Evolutionary conservation across 64 coral and sea anemone genomes (phyloP).

Genomic region (Actinia tenebrosa): DNA sequence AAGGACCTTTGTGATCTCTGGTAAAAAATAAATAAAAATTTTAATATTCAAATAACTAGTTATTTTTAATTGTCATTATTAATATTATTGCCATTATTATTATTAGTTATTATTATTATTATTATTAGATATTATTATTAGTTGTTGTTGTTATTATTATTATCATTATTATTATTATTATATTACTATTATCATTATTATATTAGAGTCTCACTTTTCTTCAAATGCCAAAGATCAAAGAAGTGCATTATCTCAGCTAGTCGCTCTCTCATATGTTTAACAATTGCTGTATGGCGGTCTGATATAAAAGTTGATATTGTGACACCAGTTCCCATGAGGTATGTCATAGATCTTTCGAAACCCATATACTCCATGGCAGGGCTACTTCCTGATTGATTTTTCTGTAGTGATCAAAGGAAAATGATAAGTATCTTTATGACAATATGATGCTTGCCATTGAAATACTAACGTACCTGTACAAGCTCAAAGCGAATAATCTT

Average conservation of each 20-base stretch:
- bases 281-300: slow-evolving; percentile 18
- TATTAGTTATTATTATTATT: background rate
- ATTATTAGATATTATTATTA: background rate
- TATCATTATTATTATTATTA: background rate
- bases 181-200: too few species aligned
- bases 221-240: slow-evolving; percentile 45
- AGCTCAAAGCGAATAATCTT: slow-evolving; percentile 2
- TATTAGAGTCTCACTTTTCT: slow-evolving; percentile 12
- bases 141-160: background rate
- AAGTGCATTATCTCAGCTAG: slow-evolving; percentile 6
- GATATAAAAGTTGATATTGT: slow-evolving; percentile 10
- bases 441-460: too few species aligned
- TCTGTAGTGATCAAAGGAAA: background rate
- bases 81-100: too few species aligned
- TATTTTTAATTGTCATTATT: background rate
- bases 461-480: background rate
- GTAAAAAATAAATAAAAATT: background rate
- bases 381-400: slow-evolving; percentile 31
- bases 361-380: slow-evolving; percentile 38
- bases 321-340: slow-evolving; percentile 8
- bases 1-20: slow-evolving; percentile 52
- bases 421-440: background rate
- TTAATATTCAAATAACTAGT: background rate
- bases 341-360: slow-evolving; percentile 19
- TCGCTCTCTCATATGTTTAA: slow-evolving; percentile 2